Conservation (phyloP, 2,888 invertebrate genomes). For the Hemithea aestivaria region DNA sequence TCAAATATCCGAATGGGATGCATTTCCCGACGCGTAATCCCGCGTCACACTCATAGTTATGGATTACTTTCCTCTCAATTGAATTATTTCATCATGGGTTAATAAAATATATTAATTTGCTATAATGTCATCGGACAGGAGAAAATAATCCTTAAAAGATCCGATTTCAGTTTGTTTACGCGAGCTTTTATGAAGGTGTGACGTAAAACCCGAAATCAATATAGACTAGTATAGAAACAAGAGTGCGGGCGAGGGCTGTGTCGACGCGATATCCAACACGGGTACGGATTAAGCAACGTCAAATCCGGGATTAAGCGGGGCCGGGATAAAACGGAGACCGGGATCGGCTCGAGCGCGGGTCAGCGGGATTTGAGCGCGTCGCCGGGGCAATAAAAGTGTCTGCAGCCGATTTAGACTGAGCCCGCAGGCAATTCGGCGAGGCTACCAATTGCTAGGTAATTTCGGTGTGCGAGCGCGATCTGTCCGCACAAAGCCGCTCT, state of each 20-base stretch:
- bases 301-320: conserved; percentile 77
- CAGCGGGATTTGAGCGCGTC: conserved; percentile 63
- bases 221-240: conserved; percentile 52
- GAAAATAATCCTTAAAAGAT: conserved; percentile 47
- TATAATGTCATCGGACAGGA: conserved; percentile 32
- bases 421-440: conserved; percentile 70
- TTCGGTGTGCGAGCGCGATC: conserved; percentile 73
- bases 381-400: conserved; percentile 79
- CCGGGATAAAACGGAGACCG: conserved; percentile 69
- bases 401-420: conserved; percentile 79
- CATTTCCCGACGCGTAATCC: conserved; percentile 64
- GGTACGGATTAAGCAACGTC: conserved; percentile 82
- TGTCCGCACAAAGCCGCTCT: conserved; percentile 75
- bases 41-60: conserved; percentile 62
- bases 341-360: conserved; percentile 69
- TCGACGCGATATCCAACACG: conserved; percentile 82
- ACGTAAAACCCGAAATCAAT: conserved; percentile 65
- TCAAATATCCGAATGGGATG: conserved; percentile 66
- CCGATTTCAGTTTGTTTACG: conserved; percentile 45
- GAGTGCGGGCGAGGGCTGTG: conserved; percentile 68
- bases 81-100: conserved; percentile 61
- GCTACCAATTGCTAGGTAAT: conserved; percentile 78
- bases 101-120: conserved; percentile 49
- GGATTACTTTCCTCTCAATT: conserved; percentile 67
- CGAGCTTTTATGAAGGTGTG: conserved; percentile 48